A percentile compares a stretch with the other conserved stretches of the same genome.
Conservation (phyloP, 1,140 invertebrate species). For the Cyclargus thomasi region DNA sequence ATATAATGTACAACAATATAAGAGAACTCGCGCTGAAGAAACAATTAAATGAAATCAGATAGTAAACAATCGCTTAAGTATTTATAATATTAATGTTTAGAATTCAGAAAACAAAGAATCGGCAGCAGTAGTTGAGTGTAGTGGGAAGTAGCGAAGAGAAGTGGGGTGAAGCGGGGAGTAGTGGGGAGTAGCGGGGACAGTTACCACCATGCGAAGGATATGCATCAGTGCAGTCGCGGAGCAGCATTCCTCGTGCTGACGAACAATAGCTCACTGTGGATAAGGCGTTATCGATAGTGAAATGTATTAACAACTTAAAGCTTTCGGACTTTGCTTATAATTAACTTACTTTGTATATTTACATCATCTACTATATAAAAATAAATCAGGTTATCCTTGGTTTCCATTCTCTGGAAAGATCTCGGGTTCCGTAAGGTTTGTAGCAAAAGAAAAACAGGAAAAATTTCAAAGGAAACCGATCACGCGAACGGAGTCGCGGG, state of each 20-base stretch:
- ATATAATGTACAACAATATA: not conserved
- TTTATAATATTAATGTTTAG: conserved; percentile 31
- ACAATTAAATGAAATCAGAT: not conserved
- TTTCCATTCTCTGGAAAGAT: too few species aligned
- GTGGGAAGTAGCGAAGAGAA: not conserved
- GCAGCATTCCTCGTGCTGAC: conserved; percentile 54
- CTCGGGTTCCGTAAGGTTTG: too few species aligned
- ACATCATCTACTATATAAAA: too few species aligned
- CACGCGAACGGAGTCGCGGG: too few species aligned
- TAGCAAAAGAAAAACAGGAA: too few species aligned
- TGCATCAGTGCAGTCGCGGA: conserved; percentile 63
- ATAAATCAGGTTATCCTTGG: too few species aligned
- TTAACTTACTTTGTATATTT: too few species aligned
- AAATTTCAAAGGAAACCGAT: too few species aligned
- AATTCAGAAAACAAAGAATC: conserved; percentile 52
- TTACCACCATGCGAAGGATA: conserved; percentile 51
- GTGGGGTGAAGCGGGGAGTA: not conserved
- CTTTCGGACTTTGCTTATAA: too few species aligned
- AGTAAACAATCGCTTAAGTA: not conserved
- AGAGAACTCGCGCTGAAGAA: not conserved
- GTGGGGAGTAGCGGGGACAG: conserved; percentile 25
- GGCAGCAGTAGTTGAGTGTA: conserved; percentile 12
- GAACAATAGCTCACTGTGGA: conserved; percentile 37
- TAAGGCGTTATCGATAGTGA: conserved; percentile 15
- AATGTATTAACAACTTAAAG: too few species aligned